These are phyloP conservation scores for Pantelozetes paolii DNA, from an alignment of 2,888 invertebrate species.

Conservation along the genomic window DNA sequence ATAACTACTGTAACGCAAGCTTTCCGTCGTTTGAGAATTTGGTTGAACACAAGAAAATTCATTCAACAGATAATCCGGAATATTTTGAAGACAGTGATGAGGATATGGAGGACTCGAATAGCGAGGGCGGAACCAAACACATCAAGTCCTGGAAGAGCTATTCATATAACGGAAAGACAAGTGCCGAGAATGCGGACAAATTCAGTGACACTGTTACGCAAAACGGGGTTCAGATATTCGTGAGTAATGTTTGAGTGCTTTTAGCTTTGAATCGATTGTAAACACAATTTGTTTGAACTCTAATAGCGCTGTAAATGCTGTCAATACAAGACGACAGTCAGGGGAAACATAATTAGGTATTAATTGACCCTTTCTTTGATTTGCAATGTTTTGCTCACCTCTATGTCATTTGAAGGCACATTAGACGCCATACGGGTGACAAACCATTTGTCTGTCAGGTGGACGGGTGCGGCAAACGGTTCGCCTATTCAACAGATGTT, in stretches of 20 bases:
- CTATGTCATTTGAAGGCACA: not conserved
- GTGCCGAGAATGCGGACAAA: conserved; percentile 1
- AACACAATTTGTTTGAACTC: too few relatives aligned
- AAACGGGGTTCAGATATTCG: not conserved
- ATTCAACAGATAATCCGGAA: not conserved
- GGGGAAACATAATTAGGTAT: not conserved
- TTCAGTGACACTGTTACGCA: not conserved
- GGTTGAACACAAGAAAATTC: conserved; percentile 20
- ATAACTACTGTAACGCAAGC: conserved; percentile 4
- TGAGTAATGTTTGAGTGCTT: too few relatives aligned
- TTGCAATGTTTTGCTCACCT: too few relatives aligned
- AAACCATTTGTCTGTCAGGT: conserved; percentile 1
- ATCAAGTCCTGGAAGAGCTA: not conserved
- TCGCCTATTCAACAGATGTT: conserved; percentile 12
- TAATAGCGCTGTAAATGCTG: not conserved
- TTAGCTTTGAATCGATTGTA: too few relatives aligned
- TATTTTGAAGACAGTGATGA: not conserved
- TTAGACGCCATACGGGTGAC: conserved; percentile 12
- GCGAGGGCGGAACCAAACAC: not conserved
- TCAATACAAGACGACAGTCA: not conserved
- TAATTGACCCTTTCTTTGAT: not conserved
- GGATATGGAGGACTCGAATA: not conserved
- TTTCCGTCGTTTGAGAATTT: not conserved
- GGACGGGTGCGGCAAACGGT: not conserved
- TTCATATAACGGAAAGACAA: conserved; percentile 14